Conservation (phyloP, 2,888 invertebrate genomes). For the Platycnemis pennipes region DNA sequence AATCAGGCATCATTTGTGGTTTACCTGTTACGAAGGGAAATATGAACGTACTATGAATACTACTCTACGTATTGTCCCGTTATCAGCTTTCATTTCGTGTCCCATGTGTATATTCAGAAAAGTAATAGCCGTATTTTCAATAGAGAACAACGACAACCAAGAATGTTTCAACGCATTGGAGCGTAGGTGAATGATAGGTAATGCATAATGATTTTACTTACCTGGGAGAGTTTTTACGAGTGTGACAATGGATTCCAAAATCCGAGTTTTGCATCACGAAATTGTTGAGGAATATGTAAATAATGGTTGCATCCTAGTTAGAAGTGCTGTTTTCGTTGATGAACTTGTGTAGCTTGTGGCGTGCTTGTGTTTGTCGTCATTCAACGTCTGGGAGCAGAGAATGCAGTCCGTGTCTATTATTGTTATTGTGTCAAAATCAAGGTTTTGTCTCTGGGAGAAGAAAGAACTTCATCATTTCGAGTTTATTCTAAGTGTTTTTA, state of each 20-base stretch:
- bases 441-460: conserved; percentile 40
- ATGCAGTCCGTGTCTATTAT: conserved; percentile 38
- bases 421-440: conserved; percentile 59
- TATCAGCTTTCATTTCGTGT: conserved; percentile 62
- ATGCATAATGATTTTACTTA: conserved; percentile 61
- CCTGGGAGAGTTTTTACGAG: conserved; percentile 7
- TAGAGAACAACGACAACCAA: not conserved
- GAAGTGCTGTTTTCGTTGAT: conserved; percentile 56
- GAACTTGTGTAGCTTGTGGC: conserved; percentile 49
- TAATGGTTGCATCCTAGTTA: conserved; percentile 29
- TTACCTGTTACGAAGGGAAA: conserved; percentile 67
- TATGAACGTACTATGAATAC: conserved; percentile 67
- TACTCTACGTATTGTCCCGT: conserved; percentile 67
- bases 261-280: conserved; percentile 3
- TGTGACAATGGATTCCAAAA: conserved; percentile 13
- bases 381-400: conserved; percentile 17
- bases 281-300: conserved; percentile 35
- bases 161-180: not conserved
- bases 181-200: conserved; percentile 53
- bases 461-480: not conserved
- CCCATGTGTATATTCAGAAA: conserved; percentile 52
- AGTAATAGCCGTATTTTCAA: conserved; percentile 36
- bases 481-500: not conserved
- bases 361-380: conserved; percentile 53
- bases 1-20: conserved; percentile 56